A percentile compares a stretch with the other conserved stretches of the same genome.
phyloP scores from a whole-genome alignment of 1,140 invertebrate genomes.

The Cepaea nemoralis region DNA sequence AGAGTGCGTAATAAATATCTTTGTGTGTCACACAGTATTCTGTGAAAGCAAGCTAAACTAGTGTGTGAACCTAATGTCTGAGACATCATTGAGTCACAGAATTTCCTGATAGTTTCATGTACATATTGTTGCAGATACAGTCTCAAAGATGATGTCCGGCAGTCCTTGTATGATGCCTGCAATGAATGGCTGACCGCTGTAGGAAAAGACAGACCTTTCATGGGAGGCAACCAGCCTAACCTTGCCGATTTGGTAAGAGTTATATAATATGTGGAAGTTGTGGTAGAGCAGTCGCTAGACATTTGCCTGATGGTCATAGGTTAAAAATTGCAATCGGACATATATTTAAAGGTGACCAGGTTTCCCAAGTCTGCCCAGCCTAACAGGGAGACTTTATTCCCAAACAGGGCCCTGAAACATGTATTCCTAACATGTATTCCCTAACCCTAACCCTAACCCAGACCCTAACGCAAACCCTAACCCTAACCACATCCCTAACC shows the following conservation, averaged over 20 bases:
- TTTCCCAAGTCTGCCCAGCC: not conserved
- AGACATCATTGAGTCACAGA: too few species aligned
- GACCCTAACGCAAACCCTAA: too few species aligned
- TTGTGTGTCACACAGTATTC: too few species aligned
- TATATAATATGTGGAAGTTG: not conserved
- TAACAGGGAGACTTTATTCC: too few species aligned
- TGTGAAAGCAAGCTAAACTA: too few species aligned
- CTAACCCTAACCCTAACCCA: too few species aligned
- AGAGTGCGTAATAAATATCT: too few species aligned
- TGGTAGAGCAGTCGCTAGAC: not conserved
- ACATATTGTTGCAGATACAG: slow-evolving; percentile 82
- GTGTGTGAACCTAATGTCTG: too few species aligned
- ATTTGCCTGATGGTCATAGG: not conserved
- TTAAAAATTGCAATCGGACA: not conserved
- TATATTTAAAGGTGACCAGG: not conserved
- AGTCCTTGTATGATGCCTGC: slow-evolving; percentile 90
- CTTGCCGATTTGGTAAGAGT: slow-evolving; percentile 84
- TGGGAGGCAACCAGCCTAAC: slow-evolving; percentile 87
- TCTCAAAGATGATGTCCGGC: slow-evolving; percentile 88
- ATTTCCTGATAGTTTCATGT: too few species aligned
- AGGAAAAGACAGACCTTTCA: slow-evolving; percentile 80
- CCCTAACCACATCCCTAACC: too few species aligned
- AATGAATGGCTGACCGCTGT: slow-evolving; percentile 84
- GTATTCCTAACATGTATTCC: too few species aligned
- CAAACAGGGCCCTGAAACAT: too few species aligned